Percentiles rank a stretch among this genome's conserved stretches.
Evolutionary conservation across 1,140 invertebrate species (phyloP).

Genomic region (Andricus grossulariae): DNA sequence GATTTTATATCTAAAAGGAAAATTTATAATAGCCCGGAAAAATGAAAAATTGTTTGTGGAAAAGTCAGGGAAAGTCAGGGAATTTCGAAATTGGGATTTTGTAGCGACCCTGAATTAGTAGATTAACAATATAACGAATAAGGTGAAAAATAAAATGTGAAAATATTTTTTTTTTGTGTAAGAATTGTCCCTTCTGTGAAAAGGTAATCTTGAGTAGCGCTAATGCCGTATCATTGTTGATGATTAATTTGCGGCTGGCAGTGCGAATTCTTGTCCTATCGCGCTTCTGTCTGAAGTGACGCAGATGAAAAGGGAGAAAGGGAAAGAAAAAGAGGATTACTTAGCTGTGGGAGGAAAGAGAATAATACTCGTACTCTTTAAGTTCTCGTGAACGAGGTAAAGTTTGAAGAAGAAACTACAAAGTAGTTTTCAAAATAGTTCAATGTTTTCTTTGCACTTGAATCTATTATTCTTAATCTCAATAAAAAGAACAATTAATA

Average conservation of each 20-base stretch:
- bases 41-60: no score
- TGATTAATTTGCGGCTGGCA: constrained; percentile 31
- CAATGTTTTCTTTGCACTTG: constrained; percentile 35
- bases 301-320: constrained; percentile 15
- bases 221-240: constrained; percentile 21
- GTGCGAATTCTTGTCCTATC: constrained; percentile 10
- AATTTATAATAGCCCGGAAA: no score
- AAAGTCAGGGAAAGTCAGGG: no score
- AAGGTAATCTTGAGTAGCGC: background rate
- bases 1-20: no score
- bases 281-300: background rate
- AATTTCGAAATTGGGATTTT: no score
- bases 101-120: no score
- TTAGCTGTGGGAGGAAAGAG: constrained; percentile 11
- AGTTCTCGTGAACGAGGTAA: constrained; percentile 30
- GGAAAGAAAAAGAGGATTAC: background rate
- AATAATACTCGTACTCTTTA: constrained; percentile 27
- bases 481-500: no score
- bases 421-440: constrained; percentile 37
- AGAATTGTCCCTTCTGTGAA: background rate
- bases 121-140: no score
- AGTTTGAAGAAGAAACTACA: constrained; percentile 15
- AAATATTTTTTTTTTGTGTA: background rate
- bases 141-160: background rate
- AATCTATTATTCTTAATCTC: background rate